phyloP scores from a whole-genome alignment of 2,113 vertebrate genomes.

The Ictalurus punctatus region DNA sequence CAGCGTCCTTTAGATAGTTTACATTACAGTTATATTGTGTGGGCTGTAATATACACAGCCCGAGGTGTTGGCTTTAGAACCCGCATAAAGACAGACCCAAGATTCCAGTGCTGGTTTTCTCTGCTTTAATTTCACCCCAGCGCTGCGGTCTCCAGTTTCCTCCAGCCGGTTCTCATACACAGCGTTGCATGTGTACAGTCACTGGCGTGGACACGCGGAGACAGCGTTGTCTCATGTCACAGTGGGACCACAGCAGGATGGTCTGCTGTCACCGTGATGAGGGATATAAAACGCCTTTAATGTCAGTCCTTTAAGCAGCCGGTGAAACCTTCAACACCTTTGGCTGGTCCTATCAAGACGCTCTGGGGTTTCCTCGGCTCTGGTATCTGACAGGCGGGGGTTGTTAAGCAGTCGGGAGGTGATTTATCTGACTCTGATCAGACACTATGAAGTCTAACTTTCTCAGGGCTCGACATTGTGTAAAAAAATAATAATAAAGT shows the following conservation, averaged over 20 bases:
- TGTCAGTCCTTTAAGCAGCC: constrained; percentile 39
- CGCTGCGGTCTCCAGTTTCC: not conserved
- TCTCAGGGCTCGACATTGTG: not conserved
- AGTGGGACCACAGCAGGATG: constrained; percentile 31
- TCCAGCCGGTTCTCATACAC: not conserved
- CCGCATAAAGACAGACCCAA: not conserved
- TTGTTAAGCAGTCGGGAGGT: not conserved
- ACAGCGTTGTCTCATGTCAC: constrained; percentile 43
- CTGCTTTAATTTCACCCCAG: not conserved
- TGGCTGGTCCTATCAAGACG: constrained; percentile 34
- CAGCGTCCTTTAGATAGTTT: not conserved
- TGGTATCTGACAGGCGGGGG: constrained; percentile 25
- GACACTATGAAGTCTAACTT: not conserved
- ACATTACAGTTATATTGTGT: not conserved
- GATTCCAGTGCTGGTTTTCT: not conserved
- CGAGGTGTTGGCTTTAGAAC: not conserved
- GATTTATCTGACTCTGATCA: constrained; percentile 22
- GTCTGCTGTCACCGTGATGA: constrained; percentile 42
- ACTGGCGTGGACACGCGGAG: not conserved
- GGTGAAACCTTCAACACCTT: constrained; percentile 51
- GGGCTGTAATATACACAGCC: not conserved
- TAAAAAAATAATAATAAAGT: not conserved
- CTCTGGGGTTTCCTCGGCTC: constrained; percentile 35
- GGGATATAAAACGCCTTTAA: constrained; percentile 53
- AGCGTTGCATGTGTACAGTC: not conserved